phyloP scores from a whole-genome alignment of 1,140 invertebrate species.

The Andricus grossulariae region DNA sequence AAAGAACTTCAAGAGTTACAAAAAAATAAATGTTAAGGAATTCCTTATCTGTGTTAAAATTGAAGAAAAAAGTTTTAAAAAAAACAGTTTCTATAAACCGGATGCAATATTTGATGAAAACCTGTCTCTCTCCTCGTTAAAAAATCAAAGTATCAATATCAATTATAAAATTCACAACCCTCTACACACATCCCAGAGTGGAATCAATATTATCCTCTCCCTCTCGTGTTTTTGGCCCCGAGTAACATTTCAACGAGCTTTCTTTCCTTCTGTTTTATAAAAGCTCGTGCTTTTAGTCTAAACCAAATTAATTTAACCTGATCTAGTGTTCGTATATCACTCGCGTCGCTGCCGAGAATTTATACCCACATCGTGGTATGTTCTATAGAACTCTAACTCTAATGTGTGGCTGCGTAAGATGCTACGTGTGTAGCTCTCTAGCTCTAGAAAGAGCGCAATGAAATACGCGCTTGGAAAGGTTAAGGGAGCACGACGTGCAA shows the following conservation, averaged over 20 bases:
- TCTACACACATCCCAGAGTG: background rate
- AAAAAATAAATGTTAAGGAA: no score
- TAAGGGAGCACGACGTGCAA: constrained; percentile 51
- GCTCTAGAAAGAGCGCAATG: constrained; percentile 48
- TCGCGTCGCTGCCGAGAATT: constrained; percentile 27
- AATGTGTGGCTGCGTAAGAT: constrained; percentile 46
- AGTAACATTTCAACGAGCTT: background rate
- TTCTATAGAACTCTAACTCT: constrained; percentile 8
- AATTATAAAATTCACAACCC: background rate
- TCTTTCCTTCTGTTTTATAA: background rate
- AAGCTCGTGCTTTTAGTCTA: background rate
- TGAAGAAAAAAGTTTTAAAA: no score
- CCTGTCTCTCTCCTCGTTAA: background rate
- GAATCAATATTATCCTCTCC: background rate
- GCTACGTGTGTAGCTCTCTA: constrained; percentile 39
- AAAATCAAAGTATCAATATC: background rate
- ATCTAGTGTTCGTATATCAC: constrained; percentile 20
- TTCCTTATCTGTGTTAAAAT: no score
- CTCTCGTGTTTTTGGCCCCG: background rate
- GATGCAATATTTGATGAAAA: no score
- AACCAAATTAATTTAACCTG: constrained; percentile 20
- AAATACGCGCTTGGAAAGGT: constrained; percentile 60
- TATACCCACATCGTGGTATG: constrained; percentile 18
- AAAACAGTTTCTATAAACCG: no score
- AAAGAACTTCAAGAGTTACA: no score